Percentiles rank a stretch among this genome's conserved stretches.
These are phyloP conservation scores for Megaleporinus macrocephalus DNA, from an alignment of 2,113 vertebrate genomes.

Conservation along the genomic window DNA sequence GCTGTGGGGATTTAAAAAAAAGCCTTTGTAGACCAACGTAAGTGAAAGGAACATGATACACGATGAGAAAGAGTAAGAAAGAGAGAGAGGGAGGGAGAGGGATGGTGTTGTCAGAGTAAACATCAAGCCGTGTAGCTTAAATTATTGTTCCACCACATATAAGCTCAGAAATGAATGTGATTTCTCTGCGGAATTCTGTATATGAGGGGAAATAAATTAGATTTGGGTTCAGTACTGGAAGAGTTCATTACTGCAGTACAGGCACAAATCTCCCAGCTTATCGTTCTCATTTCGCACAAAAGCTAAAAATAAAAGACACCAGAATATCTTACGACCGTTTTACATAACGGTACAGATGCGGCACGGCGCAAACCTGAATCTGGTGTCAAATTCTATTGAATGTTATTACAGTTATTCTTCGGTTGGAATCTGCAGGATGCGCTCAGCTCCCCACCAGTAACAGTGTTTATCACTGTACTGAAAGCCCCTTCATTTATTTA, in stretches of 20 bases:
- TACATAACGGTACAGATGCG: neutral
- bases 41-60: neutral
- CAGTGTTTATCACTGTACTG: no score
- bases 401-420: neutral
- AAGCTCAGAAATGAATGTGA: constrained; percentile 6
- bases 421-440: no score
- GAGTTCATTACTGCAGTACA: constrained; percentile 27
- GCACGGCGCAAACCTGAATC: neutral
- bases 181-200: constrained; percentile 16
- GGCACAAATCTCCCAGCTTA: constrained; percentile 24
- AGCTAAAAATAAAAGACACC: neutral
- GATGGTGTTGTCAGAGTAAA: constrained; percentile 28
- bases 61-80: neutral
- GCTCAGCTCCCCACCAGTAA: no score
- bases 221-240: constrained; percentile 20
- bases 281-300: constrained; percentile 14
- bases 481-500: no score
- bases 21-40: neutral
- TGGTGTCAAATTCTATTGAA: neutral
- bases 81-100: neutral
- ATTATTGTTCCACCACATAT: neutral
- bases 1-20: neutral
- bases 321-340: neutral
- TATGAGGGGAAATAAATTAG: constrained; percentile 38
- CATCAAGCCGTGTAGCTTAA: constrained; percentile 5